A percentile compares a stretch with the other conserved stretches of the same genome.
These are phyloP conservation scores for Trichonephila inaurata DNA, from an alignment of 1,140 invertebrate genomes.

Conservation along the genomic window DNA sequence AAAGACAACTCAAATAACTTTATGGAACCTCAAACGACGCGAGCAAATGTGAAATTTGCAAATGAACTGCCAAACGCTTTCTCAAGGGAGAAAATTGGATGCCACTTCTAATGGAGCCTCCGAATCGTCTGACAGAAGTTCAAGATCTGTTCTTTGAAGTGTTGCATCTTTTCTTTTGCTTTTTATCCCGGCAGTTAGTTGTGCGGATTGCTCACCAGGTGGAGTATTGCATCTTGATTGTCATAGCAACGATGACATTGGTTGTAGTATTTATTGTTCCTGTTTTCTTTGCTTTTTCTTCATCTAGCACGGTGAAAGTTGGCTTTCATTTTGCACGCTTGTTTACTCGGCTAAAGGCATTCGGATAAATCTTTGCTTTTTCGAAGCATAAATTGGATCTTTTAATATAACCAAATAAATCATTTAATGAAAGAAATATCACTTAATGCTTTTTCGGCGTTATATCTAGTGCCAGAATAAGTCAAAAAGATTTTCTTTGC, in stretches of 20 bases:
- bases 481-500: too few species aligned
- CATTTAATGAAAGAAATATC: not conserved
- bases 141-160: slow-evolving; percentile 15
- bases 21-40: not conserved
- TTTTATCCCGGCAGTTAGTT: slow-evolving; percentile 29
- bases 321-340: not conserved
- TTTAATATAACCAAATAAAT: not conserved
- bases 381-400: not conserved
- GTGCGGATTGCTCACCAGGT: not conserved
- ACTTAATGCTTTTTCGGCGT: too few species aligned
- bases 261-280: slow-evolving; percentile 16
- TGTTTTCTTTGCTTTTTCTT: not conserved
- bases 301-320: not conserved
- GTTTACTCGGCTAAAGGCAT: not conserved
- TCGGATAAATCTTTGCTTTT: not conserved
- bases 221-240: slow-evolving; percentile 6
- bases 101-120: not conserved
- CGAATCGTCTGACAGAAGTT: not conserved
- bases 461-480: too few species aligned
- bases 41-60: not conserved
- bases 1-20: not conserved
- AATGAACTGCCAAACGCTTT: not conserved
- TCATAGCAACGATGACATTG: slow-evolving; percentile 20
- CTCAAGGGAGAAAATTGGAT: not conserved
- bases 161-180: not conserved